Evolutionary conservation across 2,797 vertebrate species (phyloP).

Genomic region (Callimico goeldii): DNA sequence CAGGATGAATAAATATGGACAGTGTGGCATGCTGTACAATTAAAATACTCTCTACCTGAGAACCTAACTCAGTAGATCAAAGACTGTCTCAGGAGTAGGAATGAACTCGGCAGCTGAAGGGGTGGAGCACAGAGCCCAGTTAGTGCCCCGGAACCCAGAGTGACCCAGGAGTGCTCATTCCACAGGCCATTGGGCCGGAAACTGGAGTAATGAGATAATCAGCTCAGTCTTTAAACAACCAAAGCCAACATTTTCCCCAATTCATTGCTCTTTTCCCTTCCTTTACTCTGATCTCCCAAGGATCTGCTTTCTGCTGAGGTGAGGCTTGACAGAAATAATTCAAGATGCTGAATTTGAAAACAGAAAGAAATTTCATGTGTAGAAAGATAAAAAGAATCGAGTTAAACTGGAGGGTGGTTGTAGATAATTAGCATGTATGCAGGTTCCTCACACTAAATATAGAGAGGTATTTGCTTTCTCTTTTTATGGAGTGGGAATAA

Average conservation of each 20-base stretch:
- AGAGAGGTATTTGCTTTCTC: constrained; percentile 64
- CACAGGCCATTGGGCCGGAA: constrained; percentile 62
- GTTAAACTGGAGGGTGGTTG: not conserved
- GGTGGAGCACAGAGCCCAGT: constrained; percentile 34
- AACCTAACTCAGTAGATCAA: not conserved
- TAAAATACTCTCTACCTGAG: not conserved
- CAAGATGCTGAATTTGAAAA: constrained; percentile 51
- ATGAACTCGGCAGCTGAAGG: constrained; percentile 7
- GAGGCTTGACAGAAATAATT: not conserved
- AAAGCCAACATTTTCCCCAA: not conserved
- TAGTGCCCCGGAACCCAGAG: constrained; percentile 44
- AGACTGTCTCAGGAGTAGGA: constrained; percentile 45
- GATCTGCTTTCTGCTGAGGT: constrained; percentile 47
- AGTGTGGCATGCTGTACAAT: not conserved
- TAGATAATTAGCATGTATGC: constrained; percentile 65
- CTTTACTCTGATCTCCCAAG: constrained; percentile 27
- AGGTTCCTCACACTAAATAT: constrained; percentile 48
- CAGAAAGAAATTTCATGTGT: constrained; percentile 50
- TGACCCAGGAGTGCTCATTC: constrained; percentile 62
- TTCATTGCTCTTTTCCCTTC: constrained; percentile 24
- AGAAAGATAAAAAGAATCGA: constrained; percentile 56
- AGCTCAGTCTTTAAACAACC: not conserved
- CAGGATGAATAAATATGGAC: constrained; percentile 38
- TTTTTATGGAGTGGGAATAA: not conserved
- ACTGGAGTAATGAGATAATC: constrained; percentile 56